Conservation (phyloP, 2,113 vertebrate species). For the Acrocephalus kingi region DNA sequence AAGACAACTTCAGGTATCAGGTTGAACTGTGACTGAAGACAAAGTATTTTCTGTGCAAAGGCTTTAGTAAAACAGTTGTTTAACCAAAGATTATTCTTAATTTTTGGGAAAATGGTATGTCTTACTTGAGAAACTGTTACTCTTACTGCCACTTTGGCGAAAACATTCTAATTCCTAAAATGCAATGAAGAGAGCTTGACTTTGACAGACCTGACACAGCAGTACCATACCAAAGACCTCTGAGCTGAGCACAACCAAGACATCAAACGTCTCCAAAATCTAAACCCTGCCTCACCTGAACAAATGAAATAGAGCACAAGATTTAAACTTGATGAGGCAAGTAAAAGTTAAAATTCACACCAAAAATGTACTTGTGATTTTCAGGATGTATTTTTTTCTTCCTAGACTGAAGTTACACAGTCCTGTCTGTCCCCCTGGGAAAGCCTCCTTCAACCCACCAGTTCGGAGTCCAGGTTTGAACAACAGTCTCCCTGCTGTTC, state of each 20-base stretch:
- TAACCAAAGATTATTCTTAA: not conserved
- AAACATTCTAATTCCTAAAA: not conserved
- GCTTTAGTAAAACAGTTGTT: not conserved
- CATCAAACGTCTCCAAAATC: not conserved
- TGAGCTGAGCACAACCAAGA: not conserved
- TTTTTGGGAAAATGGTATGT: not conserved
- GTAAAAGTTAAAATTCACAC: not conserved
- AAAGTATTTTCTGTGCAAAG: not conserved
- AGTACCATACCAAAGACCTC: not conserved
- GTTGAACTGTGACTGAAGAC: not conserved
- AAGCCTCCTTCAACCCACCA: not conserved
- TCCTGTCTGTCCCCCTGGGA: not conserved
- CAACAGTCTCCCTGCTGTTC: not conserved
- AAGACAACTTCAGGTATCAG: not conserved
- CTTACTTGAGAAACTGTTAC: not conserved
- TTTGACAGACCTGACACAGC: not conserved
- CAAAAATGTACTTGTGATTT: not conserved
- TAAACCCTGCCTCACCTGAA: not conserved
- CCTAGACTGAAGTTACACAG: not conserved
- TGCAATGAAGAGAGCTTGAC: not conserved
- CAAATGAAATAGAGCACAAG: not conserved
- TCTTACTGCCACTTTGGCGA: not conserved
- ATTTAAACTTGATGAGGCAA: not conserved
- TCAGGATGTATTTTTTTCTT: not conserved
- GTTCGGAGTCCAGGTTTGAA: rapidly evolving